Evolutionary conservation across 2,113 vertebrate species (phyloP).

Genomic region (Pedetes capensis): DNA sequence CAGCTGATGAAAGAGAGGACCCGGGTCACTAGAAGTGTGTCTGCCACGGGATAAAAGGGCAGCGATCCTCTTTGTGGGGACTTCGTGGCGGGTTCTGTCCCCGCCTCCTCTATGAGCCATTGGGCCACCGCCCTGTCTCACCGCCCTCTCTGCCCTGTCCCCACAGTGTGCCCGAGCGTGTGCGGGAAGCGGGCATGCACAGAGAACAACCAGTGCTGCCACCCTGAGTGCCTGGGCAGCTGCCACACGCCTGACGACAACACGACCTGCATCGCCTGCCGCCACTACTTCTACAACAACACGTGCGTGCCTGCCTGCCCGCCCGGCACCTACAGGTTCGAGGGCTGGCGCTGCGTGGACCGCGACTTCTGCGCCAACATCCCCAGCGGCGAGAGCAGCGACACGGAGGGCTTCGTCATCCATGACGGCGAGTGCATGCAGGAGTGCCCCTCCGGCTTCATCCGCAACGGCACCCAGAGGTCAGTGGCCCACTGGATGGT

Average conservation of each 20-base stretch:
- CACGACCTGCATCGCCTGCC: conserved; percentile 92
- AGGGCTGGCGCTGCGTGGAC: conserved; percentile 98
- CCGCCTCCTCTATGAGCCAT: fast-evolving
- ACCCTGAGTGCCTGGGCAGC: conserved; percentile 94
- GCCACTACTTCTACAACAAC: conserved; percentile 92
- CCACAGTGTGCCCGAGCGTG: conserved; percentile 90
- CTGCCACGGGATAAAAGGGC: background rate
- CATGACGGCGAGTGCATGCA: conserved; percentile 94
- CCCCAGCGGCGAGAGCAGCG: conserved; percentile 83
- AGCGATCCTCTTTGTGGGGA: background rate
- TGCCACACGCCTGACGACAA: conserved; percentile 89
- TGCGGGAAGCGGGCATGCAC: conserved; percentile 93
- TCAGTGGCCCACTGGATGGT: too few species aligned
- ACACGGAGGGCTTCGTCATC: conserved; percentile 91
- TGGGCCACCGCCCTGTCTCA: background rate
- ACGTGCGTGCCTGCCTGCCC: conserved; percentile 93
- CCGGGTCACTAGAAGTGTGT: background rate
- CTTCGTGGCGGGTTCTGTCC: fast-evolving
- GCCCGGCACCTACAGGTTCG: conserved; percentile 92
- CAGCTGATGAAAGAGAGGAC: background rate
- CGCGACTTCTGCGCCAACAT: conserved; percentile 91
- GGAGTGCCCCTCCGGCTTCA: conserved; percentile 96
- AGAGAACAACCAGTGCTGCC: conserved; percentile 92
- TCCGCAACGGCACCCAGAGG: conserved; percentile 92
- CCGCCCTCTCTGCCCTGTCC: conserved; percentile 35